phyloP scores from a whole-genome alignment of 2,888 invertebrate genomes.

The Chydorus sphaericus region DNA sequence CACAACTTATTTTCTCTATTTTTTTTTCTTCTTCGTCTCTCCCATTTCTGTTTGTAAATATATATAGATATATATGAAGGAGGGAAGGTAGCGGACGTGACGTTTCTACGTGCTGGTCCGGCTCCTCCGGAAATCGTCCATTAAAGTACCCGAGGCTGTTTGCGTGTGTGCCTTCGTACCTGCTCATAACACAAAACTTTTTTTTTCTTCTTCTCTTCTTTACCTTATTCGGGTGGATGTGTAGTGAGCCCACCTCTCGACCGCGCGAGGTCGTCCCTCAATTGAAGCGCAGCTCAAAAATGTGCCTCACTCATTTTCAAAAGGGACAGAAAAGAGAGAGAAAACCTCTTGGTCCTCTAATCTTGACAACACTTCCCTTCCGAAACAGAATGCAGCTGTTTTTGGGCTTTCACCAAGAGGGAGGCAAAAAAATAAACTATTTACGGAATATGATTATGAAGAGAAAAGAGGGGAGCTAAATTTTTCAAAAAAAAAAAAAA shows the following conservation, averaged over 20 bases:
- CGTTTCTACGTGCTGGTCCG: background rate
- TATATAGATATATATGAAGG: too few relatives aligned
- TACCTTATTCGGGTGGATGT: background rate
- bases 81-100: constrained; percentile 3
- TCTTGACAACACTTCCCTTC: background rate
- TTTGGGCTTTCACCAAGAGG: too few relatives aligned
- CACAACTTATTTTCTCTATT: background rate
- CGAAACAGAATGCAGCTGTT: background rate
- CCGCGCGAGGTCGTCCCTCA: background rate
- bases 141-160: background rate
- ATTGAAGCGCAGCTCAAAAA: too few relatives aligned
- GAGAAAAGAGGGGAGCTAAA: too few relatives aligned
- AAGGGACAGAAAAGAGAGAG: background rate
- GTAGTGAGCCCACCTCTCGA: background rate
- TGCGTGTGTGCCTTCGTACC: background rate
- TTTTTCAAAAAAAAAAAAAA: too few relatives aligned
- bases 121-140: constrained; percentile 3
- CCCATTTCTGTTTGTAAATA: too few relatives aligned
- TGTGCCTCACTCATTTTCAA: background rate
- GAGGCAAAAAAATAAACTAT: too few relatives aligned
- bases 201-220: background rate
- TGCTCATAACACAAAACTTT: background rate
- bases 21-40: background rate
- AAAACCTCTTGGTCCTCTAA: background rate
- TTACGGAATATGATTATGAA: too few relatives aligned